Base-by-base conservation (phyloP, 2,888 invertebrate genomes). In the Macroteleia sp. region DNA sequence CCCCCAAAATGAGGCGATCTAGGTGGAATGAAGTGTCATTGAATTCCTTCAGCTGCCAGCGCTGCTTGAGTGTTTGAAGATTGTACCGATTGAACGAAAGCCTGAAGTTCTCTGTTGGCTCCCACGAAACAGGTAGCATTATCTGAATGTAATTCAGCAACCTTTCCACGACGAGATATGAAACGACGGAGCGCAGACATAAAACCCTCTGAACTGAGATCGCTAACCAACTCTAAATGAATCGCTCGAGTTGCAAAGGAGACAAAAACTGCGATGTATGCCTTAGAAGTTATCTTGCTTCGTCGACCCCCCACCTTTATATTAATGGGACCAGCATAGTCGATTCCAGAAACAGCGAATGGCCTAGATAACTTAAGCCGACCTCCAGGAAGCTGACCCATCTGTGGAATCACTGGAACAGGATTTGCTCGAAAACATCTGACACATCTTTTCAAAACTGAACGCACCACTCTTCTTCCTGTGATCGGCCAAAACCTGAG, bases 391-490 rank as follows among this genome's bases (percentile, higher is more conserved):
- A 69, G 39, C 10, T 32, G 32, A 10, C 32, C 32, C 32, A 32
- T 32, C n/a, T 32, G 10, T 10, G 32, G 32, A 32, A 10, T 32
- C 2, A 32, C 32, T 10, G 32, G 9, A 10, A 32, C 10, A 10
- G 32, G 32, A 10, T 32, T 25, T 67, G 28, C 30, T 22, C 54
- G 41, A 59, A 59, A 59, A 30, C 77, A 77, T 19, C 16, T 50
- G 10, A 75, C 14, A 44, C 75, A 67, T 10, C 52, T 17, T n/a
- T 46, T 50, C 32, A 69, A n/a, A n/a, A n/a, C n/a, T n/a, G n/a
- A n/a, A n/a, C n/a, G n/a, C n/a, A n/a, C n/a, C n/a, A n/a, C n/a
- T n/a, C n/a, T n/a, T n/a, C n/a, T n/a, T n/a, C n/a, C n/a, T n/a
- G n/a, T n/a, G n/a, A n/a, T n/a, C n/a, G n/a, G n/a, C n/a, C n/a